Evolutionary conservation across 2,113 vertebrate species (phyloP).

Genomic region (Serinus canaria): DNA sequence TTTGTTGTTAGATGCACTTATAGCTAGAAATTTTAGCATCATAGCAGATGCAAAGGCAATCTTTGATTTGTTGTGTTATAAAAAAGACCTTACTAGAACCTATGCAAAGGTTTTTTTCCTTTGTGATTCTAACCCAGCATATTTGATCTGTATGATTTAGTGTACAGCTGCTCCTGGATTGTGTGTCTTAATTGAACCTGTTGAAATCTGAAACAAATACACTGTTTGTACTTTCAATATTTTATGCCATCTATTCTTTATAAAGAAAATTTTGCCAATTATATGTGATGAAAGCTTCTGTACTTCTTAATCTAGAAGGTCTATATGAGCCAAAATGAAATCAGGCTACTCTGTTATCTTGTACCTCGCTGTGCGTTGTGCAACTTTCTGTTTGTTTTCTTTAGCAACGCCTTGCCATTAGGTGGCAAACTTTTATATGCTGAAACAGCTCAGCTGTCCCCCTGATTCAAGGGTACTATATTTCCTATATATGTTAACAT

Average conservation of each 20-base stretch:
- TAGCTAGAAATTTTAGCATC: conserved; percentile 15
- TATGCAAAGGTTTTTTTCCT: conserved; percentile 44
- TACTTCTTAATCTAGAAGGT: conserved; percentile 20
- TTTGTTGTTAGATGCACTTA: not conserved
- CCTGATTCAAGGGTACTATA: not conserved
- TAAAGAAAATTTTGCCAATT: conserved; percentile 65
- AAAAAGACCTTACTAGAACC: conserved; percentile 26
- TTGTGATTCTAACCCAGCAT: conserved; percentile 58
- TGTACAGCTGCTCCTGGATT: conserved; percentile 71
- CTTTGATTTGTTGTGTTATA: conserved; percentile 54
- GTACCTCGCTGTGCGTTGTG: not conserved
- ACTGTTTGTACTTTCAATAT: conserved; percentile 55
- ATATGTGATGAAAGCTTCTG: conserved; percentile 73
- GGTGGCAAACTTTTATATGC: conserved; percentile 27
- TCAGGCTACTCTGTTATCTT: conserved; percentile 53
- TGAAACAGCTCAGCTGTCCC: not conserved
- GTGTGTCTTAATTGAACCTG: conserved; percentile 77
- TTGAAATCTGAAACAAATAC: conserved; percentile 85
- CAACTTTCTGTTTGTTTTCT: not conserved
- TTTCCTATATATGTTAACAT: not conserved
- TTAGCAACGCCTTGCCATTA: not conserved
- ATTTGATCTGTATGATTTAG: conserved; percentile 80
- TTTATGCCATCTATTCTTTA: conserved; percentile 44
- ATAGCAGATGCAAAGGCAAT: conserved; percentile 23
- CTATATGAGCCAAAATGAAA: not conserved